Percentiles rank a stretch among this genome's conserved stretches.
phyloP scores from a whole-genome alignment of 2,888 invertebrate genomes.

The Phasia obesa region DNA sequence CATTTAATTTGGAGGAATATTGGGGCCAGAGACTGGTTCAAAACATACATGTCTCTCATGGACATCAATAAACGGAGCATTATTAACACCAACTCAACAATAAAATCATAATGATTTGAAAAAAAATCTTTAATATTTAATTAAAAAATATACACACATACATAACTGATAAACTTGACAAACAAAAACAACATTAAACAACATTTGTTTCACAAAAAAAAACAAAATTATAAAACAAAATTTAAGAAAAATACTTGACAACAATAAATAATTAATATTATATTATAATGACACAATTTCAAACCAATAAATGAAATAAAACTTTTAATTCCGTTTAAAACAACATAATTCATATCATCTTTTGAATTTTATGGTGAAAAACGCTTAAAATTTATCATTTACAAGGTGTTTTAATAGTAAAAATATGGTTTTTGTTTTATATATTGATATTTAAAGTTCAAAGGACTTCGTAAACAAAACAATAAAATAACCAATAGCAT shows the following conservation, averaged over 20 bases:
- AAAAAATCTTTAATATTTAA: constrained; percentile 57
- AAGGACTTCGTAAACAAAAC: too few relatives aligned
- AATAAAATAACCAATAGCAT: too few relatives aligned
- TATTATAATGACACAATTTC: constrained; percentile 56
- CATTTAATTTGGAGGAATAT: constrained; percentile 90
- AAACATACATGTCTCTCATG: constrained; percentile 83
- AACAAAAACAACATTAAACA: constrained; percentile 43
- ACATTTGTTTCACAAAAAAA: constrained; percentile 41
- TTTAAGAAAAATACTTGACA: constrained; percentile 51
- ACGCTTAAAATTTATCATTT: too few relatives aligned
- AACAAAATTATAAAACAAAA: constrained; percentile 39
- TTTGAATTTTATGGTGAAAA: too few relatives aligned
- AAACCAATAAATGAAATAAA: constrained; percentile 49
- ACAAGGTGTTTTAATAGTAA: too few relatives aligned
- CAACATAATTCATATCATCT: constrained; percentile 44
- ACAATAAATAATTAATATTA: constrained; percentile 58
- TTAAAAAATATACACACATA: constrained; percentile 36
- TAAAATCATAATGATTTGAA: constrained; percentile 50
- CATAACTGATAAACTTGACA: constrained; percentile 55
- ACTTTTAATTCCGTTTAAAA: constrained; percentile 47
- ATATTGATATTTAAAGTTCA: too few relatives aligned
- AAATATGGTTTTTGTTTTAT: too few relatives aligned
- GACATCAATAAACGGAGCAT: constrained; percentile 75
- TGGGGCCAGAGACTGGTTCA: constrained; percentile 89
- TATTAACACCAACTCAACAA: constrained; percentile 17